Base-by-base conservation (phyloP, 2,797 vertebrate genomes). In the Eremophila alpestris region DNA sequence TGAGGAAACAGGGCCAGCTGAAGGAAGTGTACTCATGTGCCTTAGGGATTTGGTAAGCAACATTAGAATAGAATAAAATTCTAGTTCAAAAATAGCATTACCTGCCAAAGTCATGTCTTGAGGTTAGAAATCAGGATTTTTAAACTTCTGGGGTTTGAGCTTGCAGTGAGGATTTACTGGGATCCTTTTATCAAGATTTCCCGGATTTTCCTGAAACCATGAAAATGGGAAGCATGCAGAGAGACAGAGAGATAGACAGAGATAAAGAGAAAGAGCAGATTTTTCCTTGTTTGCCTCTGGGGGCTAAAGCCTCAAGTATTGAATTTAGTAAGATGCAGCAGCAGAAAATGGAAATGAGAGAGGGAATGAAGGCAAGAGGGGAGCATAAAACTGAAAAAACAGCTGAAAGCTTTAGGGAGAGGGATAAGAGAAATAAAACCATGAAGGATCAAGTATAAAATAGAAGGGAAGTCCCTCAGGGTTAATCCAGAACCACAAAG, bases 401-500 rank as follows among this genome's bases (percentile, higher is more conserved):
- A 94, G 29, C 56, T 87, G 70, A 92, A 96, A 92, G 56, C 30
- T 87, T 78, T 69, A 83, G 64, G 30, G 58, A 73, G n/a, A 70
- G 10, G 59, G n/a, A 60, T 75, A 81, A 93, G 77, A 90, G n/a
- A 83, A 92, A 74, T 59, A 93, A 80, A 90, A n/a, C 23, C 49
- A 54, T 46, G 64, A 83, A 93, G 60, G 34, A 84, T 85, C 49
- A 45, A 43, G 23, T 79, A 85, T 77, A 79, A 95, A 85, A 87
- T 21, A 91, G 46, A 87, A 89, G 34, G 13, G 34, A 93, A 94
- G 54, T 43, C 38, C 51, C 43, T 83, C 58, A 84, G 60, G 54
- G 67, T 83, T 93, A 91, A 77, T 95, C 52, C 80, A 90, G 55
- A 90, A 32, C 38, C 48, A 87, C 81, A 87, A 77, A 91, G n/a